Evolutionary conservation across 2,113 vertebrate genomes (phyloP).

Genomic region (Dinomys branickii): DNA sequence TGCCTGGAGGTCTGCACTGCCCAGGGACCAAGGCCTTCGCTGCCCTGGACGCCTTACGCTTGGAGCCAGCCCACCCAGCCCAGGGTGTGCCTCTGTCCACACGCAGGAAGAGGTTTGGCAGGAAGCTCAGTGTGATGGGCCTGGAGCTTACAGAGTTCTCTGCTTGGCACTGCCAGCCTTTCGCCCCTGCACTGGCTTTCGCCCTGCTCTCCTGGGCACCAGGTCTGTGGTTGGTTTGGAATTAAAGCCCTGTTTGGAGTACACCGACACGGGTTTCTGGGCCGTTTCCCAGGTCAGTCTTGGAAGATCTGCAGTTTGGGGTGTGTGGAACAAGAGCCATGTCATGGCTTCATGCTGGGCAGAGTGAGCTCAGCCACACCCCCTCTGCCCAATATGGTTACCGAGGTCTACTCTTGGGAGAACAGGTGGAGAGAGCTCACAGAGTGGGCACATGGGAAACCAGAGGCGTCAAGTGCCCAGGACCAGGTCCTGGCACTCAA

Average conservation of each 20-base stretch:
- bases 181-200: slow-evolving; percentile 26
- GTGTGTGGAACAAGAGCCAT: neutral
- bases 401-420: slow-evolving; percentile 55
- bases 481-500: too few relatives aligned
- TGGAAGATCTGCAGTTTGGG: slow-evolving; percentile 9
- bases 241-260: slow-evolving; percentile 77
- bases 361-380: neutral
- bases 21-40: slow-evolving; percentile 67
- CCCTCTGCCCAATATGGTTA: neutral
- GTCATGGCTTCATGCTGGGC: neutral
- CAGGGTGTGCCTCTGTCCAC: accelerated
- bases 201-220: slow-evolving; percentile 74
- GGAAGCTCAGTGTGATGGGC: neutral
- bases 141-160: neutral
- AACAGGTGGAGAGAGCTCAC: neutral
- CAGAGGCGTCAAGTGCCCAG: neutral
- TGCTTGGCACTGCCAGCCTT: neutral
- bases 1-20: neutral
- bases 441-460: neutral
- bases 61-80: slow-evolving; percentile 72
- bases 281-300: neutral
- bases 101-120: neutral
- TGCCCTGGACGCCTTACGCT: slow-evolving; percentile 68
- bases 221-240: slow-evolving; percentile 72
- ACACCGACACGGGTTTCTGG: slow-evolving; percentile 48